These are phyloP conservation scores for Meiosimyza platycephala DNA, from an alignment of 2,888 invertebrate species.

Conservation along the genomic window DNA sequence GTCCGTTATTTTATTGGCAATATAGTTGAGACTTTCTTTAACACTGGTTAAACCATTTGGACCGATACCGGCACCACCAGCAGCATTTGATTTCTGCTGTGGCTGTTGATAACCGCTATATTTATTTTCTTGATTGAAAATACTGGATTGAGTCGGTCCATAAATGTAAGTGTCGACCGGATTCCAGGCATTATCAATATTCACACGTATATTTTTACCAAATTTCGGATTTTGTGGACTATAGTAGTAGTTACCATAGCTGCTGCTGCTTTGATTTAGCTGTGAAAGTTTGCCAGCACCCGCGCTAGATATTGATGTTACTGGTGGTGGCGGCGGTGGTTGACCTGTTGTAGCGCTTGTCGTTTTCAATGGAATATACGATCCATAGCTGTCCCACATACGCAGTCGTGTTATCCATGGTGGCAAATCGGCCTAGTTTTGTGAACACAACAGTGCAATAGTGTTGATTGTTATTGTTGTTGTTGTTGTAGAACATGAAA, in stretches of 20 bases:
- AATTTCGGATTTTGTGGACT: slow-evolving; percentile 66
- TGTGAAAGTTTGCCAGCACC: slow-evolving; percentile 55
- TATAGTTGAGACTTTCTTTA: slow-evolving; percentile 65
- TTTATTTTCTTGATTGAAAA: slow-evolving; percentile 67
- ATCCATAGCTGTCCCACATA: slow-evolving; percentile 79
- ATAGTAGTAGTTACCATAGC: slow-evolving; percentile 63
- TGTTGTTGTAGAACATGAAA: no score
- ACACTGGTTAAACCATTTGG: slow-evolving; percentile 57
- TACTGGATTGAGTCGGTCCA: slow-evolving; percentile 67
- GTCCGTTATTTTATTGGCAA: slow-evolving; percentile 40
- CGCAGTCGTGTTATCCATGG: slow-evolving; percentile 78
- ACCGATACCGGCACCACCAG: slow-evolving; percentile 35
- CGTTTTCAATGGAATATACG: slow-evolving; percentile 66
- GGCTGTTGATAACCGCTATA: slow-evolving; percentile 65
- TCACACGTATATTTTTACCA: slow-evolving; percentile 65
- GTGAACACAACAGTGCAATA: not conserved
- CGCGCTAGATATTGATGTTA: slow-evolving; percentile 57
- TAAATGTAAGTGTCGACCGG: slow-evolving; percentile 68
- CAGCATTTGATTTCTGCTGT: slow-evolving; percentile 49
- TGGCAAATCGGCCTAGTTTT: slow-evolving; percentile 64
- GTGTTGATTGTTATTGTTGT: not conserved
- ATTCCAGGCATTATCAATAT: slow-evolving; percentile 68
- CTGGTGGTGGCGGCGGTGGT: slow-evolving; percentile 62
- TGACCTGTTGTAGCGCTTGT: slow-evolving; percentile 64
- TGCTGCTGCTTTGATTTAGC: slow-evolving; percentile 54